Evolutionary conservation across 2,113 vertebrate species (phyloP).

Genomic region (Pimephales promelas): DNA sequence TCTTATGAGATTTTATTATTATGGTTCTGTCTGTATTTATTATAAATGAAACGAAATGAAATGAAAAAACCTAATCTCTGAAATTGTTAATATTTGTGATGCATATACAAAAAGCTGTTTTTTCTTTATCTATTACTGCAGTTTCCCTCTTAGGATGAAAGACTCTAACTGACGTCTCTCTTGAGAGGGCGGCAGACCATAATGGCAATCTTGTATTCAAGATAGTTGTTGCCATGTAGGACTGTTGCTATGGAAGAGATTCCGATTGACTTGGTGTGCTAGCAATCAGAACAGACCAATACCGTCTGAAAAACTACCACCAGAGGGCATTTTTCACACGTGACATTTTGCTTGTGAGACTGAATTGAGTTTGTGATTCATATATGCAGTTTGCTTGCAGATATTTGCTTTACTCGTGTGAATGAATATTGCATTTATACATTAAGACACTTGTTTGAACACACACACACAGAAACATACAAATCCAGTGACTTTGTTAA

Average conservation of each 20-base stretch:
- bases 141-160: slow-evolving; percentile 44
- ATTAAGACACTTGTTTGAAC: not conserved
- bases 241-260: slow-evolving; percentile 79
- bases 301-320: slow-evolving; percentile 59
- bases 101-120: not conserved
- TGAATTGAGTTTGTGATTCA: not conserved
- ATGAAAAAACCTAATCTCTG: no score
- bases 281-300: slow-evolving; percentile 45
- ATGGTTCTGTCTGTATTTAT: not conserved
- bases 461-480: not conserved
- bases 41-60: not conserved
- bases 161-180: slow-evolving; percentile 36
- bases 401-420: not conserved
- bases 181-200: slow-evolving; percentile 66
- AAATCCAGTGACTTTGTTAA: not conserved
- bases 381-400: not conserved
- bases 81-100: not conserved
- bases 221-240: slow-evolving; percentile 77
- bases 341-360: slow-evolving; percentile 16
- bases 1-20: not conserved
- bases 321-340: slow-evolving; percentile 75
- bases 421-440: not conserved
- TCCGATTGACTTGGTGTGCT: slow-evolving; percentile 42
- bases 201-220: slow-evolving; percentile 65
- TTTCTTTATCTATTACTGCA: slow-evolving; percentile 29